Base-by-base conservation (phyloP, 2,113 vertebrate species). In the Crypturellus undulatus region DNA sequence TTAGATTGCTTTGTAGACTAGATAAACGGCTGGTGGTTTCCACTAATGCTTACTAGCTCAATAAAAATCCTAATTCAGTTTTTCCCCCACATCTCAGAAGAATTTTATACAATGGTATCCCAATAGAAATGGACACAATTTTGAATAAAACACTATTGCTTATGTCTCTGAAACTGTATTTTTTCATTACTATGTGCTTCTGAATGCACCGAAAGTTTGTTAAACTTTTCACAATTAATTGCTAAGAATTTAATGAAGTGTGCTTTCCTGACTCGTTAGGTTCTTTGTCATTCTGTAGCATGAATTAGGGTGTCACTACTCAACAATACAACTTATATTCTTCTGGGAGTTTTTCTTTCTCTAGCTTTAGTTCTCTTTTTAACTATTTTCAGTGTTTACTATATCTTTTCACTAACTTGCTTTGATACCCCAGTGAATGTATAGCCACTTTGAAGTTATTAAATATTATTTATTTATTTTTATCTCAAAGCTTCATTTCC, bases 161-260 rank as follows among this genome's bases (percentile, higher is more conserved):
- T 95, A 81, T 47, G 17, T 69, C 92, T 95, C 79, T 82, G 84
- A 88, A 97, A 80, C 47, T 38, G 28, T 70, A 93, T 93, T 97
- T 95, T 89, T 97, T 97, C 79, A 79, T 87, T 82, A 69, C 75
- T 65, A 92, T 87, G 92, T 96, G 89, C 94, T 42, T 84, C 82
- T 71, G 65, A 96, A 56, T 73, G 73, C 69, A 82, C 32, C 75
- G 62, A 95, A 96, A 85, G 78, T 71, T 79, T 86, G 82, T 81
- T 84, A 87, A 68, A 92, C 92, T 71, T 84, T 94, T 81, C 92
- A 91, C 84, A 93, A 84, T 92, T 96, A 96, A 95, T 95, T 94
- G 79, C 87, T 96, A 95, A 92, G 91, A 95, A 84, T 76, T 54
- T 56, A 94, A 94, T 87, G n/a, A 85, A 86, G 58, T 87, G 34